Evolutionary conservation across 2,888 invertebrate species (phyloP), one percentile per base, ranked within the genome.

Genomic region (Orthosia gracilis): DNA sequence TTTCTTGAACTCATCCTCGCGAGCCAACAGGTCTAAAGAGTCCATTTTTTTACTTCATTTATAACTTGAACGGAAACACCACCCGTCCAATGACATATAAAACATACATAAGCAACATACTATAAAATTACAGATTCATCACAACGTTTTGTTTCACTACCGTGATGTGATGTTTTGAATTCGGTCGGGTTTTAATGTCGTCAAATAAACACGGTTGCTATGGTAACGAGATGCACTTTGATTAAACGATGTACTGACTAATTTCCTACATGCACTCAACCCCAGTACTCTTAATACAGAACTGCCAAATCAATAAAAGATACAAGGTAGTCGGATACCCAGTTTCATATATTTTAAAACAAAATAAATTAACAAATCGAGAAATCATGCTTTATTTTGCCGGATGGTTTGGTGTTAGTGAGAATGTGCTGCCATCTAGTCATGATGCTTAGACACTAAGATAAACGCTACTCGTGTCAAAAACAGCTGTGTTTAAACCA

Each of bases 401-500:
- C 55, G 13, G 15, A 69, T 73, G 23, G 0, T 65, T 87, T 94
- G 93, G 90, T 94, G 93, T 92, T 92, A 90, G 55, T 88, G 70
- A 82, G 86, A 83, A 80, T 78, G 76, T 92, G 89, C 86, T 90
- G 94, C 93, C 93, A 95, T 92, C 95, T 95, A 88, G 83, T 70
- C 79, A 74, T 40, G 40, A 72, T 11, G 73, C 40, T 21, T 54
- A 7, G 62, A 87, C 80, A 76, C 66, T 71, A 58, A 4, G 7
- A 7, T 23, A 62, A 69, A 76, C 63, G 76, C 69, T 47, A 52
- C 63, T 70, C 76, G 74, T 92, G 95, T 96, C 95, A 96, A 95
- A 96, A 96, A 94, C 96, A 96, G 96, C 96, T 96, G 96, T 93
- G 89, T 80, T 69, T 71, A 72, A 83, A 81, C 96, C 96, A 96